phyloP scores from a whole-genome alignment of 2,888 invertebrate species.

The Cheilosia urbana region DNA sequence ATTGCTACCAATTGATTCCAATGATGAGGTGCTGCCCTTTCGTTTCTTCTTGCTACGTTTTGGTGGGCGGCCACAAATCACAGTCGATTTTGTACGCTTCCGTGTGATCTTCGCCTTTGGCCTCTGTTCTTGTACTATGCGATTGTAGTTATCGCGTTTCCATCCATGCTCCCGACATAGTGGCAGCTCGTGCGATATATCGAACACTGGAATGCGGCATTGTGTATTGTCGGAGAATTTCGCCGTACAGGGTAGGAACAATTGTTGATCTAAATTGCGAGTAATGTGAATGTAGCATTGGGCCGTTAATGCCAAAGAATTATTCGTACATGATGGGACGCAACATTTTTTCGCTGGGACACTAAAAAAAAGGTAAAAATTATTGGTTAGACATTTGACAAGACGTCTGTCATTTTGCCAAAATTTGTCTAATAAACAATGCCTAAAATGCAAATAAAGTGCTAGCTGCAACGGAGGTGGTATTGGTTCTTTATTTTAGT shows the following conservation, averaged over 20 bases:
- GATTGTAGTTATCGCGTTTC: slow-evolving; percentile 93
- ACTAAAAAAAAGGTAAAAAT: slow-evolving; percentile 25
- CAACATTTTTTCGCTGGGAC: slow-evolving; percentile 80
- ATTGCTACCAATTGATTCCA: slow-evolving; percentile 82
- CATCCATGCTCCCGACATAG: slow-evolving; percentile 94
- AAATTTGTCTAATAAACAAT: too few species aligned
- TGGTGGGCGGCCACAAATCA: slow-evolving; percentile 83
- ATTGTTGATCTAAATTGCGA: slow-evolving; percentile 91
- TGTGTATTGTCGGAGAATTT: slow-evolving; percentile 91
- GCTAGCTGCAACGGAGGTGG: too few species aligned
- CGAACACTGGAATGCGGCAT: slow-evolving; percentile 91
- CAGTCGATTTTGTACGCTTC: slow-evolving; percentile 64
- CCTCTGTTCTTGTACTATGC: slow-evolving; percentile 90
- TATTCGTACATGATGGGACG: slow-evolving; percentile 79
- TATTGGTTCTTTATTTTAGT: too few species aligned
- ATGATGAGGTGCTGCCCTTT: slow-evolving; percentile 82
- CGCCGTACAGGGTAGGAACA: slow-evolving; percentile 92
- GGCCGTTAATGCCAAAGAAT: slow-evolving; percentile 85
- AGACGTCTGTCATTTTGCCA: too few species aligned
- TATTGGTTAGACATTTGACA: too few species aligned
- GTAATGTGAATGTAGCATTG: slow-evolving; percentile 94
- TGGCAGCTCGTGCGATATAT: slow-evolving; percentile 91
- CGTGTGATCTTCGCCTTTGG: slow-evolving; percentile 84
- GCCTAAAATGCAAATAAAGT: too few species aligned
- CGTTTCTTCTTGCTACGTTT: slow-evolving; percentile 85